Evolutionary conservation across 2,113 vertebrate species (phyloP).

Genomic region (Callospermophilus lateralis): DNA sequence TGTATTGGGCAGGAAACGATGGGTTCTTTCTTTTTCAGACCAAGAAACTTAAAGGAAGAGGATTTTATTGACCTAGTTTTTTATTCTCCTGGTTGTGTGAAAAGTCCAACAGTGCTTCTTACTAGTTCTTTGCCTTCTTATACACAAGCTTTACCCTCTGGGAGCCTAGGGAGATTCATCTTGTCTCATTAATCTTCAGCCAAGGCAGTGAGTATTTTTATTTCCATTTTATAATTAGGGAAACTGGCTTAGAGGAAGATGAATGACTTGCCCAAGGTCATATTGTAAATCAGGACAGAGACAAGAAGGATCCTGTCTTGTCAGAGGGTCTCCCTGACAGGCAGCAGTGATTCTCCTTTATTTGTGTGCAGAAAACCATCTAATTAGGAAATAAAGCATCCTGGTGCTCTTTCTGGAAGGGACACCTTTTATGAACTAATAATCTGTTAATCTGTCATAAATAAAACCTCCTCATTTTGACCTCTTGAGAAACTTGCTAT

Average conservation of each 20-base stretch:
- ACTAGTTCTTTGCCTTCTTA: neutral
- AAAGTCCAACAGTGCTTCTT: neutral
- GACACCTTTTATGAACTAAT: conserved; percentile 68
- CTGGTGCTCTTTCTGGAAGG: neutral
- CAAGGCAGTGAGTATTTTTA: conserved; percentile 65
- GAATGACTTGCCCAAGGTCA: conserved; percentile 77
- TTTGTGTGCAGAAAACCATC: conserved; percentile 52
- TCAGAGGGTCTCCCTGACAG: neutral
- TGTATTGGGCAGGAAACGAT: neutral
- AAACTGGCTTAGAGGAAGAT: conserved; percentile 66
- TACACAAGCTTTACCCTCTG: neutral
- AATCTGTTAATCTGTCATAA: conserved; percentile 70
- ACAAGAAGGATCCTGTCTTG: neutral
- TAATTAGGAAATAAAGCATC: conserved; percentile 54
- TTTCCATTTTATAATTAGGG: conserved; percentile 76
- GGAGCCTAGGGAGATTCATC: neutral
- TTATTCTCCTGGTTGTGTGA: neutral
- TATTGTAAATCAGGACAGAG: conserved; percentile 69
- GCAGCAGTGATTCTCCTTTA: conserved; percentile 44
- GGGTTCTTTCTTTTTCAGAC: neutral
- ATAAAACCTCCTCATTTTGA: conserved; percentile 55
- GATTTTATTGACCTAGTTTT: neutral
- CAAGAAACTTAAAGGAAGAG: neutral
- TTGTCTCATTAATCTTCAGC: conserved; percentile 65
- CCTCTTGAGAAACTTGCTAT: neutral